Evolutionary conservation across 2,113 vertebrate species (phyloP), one percentile per base, ranked within the genome.

Genomic region (Tetrax tetrax): DNA sequence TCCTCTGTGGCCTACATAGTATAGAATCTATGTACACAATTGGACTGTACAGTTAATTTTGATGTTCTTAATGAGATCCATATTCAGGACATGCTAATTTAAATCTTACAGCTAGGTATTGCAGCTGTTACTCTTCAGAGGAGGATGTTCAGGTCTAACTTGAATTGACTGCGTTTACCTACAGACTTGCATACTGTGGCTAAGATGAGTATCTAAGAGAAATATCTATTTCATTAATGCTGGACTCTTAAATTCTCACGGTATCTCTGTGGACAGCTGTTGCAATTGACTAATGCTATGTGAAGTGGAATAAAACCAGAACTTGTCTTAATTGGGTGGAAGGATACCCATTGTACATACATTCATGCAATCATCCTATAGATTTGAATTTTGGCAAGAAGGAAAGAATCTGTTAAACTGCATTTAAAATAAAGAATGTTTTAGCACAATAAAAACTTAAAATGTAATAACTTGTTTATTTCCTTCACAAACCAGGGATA

Each of bases 371-470:
- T 38, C 38, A 3, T n/a, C 82, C 43, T 77, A 29, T 7, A 35
- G 33, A 27, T 5, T 25, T 66, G 9, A 37, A 10, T 23, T 60
- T 15, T 25, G 11, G 14, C 50, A 53, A 72, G 7, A 22, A 38
- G 28, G 17, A 50, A 74, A 29, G 5, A 29, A 53, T 47, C 18
- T 88, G 29, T 64, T 84, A 8, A 72, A 68, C 12, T 54, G 20
- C 28, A 24, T 50, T 28, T n/a, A 45, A 37, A 76, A 35, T 29
- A 4, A 41, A 24, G 9, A 31, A 3, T 0, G 0, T 22, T 77
- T 65, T 45, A 72, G 20, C 47, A 29, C 54, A 97, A 96, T 96
- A 97, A 96, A 96, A 5, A 4, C 38, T 43, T 74, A 51, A 38
- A 72, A 24, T 70, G 3, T 17, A 68, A 33, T 3, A n/a, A n/a